Base-by-base conservation (phyloP, 2,888 invertebrate species). In the Ernsta delagoae region DNA sequence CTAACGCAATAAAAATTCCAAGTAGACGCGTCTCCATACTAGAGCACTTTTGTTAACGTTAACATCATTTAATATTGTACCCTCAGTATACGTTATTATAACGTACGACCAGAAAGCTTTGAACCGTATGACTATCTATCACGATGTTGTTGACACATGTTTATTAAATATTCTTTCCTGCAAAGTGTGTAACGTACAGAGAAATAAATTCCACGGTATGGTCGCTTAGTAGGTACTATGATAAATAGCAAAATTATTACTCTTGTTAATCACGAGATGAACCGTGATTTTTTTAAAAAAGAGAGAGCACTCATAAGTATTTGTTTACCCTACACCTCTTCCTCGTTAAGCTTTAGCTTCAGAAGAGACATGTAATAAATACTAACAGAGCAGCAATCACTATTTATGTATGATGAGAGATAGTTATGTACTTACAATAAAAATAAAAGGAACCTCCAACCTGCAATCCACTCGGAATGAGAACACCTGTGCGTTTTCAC, bases 1-100 rank as follows among this genome's bases (percentile, higher is more conserved):
- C 75, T 77, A 77, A 77, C 78, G 83, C 75, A 83, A 85, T 86
- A 85, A 84, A 86, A 84, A 86, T 85, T 84, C 86, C 83, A 76
- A 74, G 74, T 75, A 73, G 79, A 77, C 80, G n/a, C n/a, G n/a
- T n/a, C n/a, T 41, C 41, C 41, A 41, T 41, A 7, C 41, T 41
- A 41, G 7, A 41, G 41, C 41, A 41, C 41, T 41, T 41, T 41
- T 41, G 7, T 41, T 41, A 41, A 41, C 41, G 41, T 41, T 41
- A 41, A 41, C 41, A 41, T 41, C 41, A 41, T 41, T 41, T 41
- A 41, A 41, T 41, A 50, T 41, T 50, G 50, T 59, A 24, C 39
- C 41, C 57, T 36, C 45, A 12, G 34, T 56, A 43, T 48, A 48
- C 34, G 39, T 24, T 50, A 41, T 54, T 54, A 63, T 63, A 53